Evolutionary conservation across 2,888 invertebrate species (phyloP).

Genomic region (Heliconius charithonia): DNA sequence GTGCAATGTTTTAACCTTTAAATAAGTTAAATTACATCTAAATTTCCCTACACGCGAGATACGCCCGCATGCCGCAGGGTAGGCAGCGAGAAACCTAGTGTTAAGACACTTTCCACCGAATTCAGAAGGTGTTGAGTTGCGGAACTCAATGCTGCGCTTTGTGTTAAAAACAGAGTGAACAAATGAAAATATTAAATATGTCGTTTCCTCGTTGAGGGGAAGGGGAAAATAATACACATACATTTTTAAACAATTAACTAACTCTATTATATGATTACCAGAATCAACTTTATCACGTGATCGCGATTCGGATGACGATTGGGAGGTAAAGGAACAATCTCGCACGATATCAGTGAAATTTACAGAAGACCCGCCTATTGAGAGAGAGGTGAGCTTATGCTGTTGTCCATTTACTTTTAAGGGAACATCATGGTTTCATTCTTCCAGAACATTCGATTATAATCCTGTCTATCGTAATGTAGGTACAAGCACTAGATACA

Average conservation of each 20-base stretch:
- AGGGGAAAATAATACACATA: background rate
- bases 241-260: background rate
- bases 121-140: no score
- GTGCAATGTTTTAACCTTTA: slow-evolving; percentile 34
- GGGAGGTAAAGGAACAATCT: slow-evolving; percentile 92
- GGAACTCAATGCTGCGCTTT: no score
- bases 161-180: no score
- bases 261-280: slow-evolving; percentile 53
- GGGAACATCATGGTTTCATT: background rate
- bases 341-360: slow-evolving; percentile 95
- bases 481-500: slow-evolving; percentile 54
- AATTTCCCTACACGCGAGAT: no score
- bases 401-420: slow-evolving; percentile 61
- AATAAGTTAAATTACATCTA: background rate
- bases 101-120: no score
- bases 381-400: slow-evolving; percentile 81
- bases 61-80: no score
- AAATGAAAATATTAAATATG: no score
- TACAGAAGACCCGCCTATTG: slow-evolving; percentile 87
- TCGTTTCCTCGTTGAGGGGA: no score
- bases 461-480: slow-evolving; percentile 56
- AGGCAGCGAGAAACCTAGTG: no score
- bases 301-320: slow-evolving; percentile 86
- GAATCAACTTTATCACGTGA: slow-evolving; percentile 84
- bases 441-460: slow-evolving; percentile 48